Base-by-base conservation (phyloP, 2,888 invertebrate genomes). In the Octodonta nipae region DNA sequence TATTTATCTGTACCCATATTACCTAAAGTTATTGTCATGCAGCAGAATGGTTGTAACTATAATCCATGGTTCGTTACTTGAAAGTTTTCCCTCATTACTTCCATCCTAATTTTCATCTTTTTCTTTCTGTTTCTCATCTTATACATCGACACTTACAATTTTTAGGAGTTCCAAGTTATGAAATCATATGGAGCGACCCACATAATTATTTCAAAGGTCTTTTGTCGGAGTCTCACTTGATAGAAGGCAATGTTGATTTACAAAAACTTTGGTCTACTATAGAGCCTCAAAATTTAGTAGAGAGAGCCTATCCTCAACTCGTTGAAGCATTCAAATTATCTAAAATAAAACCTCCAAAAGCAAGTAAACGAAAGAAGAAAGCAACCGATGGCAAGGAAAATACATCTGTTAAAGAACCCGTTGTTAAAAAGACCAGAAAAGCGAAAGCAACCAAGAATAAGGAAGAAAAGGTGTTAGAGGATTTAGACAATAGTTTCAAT, bases 151-250 rank as follows among this genome's bases (percentile, higher is more conserved):
- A 7, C 6, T 32, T 20, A 13, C 12, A 13, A n/a, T 13, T 32
- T 57, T 53, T 44, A 73, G 73, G 78, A 31, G 67, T 80, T 8
- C 67, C 75, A 1, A 75, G 79, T 52, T 78, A 74, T 47, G 82
- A 83, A 63, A 68, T 85, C 7, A 58, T 75, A 5, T 85, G 84
- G 85, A 52, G 57, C 15, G 78, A 78, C 46, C 63, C 68, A 5
- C 60, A 66, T 14, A 64, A 66, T 2, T 64, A 56, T 30, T 72
- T 78, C 33, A 66, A 69, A 25, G 68, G 66, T 12, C 54, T 80
- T 11, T 70, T 74, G 40, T 74, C 77, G 0, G 66, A 72, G 36
- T 60, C 68, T 16, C 75, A 76, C 52, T 58, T 75, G 35, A 53
- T 71, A 37, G 56, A 65, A 34, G 66, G 57, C 4, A 59, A 58